Conservation (phyloP, 2,888 invertebrate genomes). For the Tetanocera ferruginea region DNA sequence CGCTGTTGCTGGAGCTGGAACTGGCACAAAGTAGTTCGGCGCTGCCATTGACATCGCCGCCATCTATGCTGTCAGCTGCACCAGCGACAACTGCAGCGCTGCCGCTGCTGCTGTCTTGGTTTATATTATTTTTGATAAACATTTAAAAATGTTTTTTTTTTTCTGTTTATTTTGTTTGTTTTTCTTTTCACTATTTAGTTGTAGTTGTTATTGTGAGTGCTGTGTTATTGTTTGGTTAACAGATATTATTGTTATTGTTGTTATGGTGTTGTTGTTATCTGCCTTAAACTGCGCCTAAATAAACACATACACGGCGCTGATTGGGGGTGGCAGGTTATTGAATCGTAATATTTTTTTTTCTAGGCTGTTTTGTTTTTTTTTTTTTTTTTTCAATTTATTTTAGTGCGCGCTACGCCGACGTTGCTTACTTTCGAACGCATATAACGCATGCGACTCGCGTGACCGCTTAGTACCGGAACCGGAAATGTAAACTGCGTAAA, state of each 20-base stretch:
- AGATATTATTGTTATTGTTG: neutral
- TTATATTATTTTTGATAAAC: slow-evolving; percentile 59
- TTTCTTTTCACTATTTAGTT: neutral
- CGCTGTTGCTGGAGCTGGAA: slow-evolving; percentile 53
- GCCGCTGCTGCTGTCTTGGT: slow-evolving; percentile 52
- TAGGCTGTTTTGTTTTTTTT: too few species aligned
- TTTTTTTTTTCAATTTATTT: too few species aligned
- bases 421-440: too few species aligned
- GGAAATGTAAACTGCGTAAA: too few species aligned
- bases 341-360: too few species aligned
- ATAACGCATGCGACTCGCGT: too few species aligned
- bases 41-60: slow-evolving; percentile 48
- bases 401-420: too few species aligned
- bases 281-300: neutral
- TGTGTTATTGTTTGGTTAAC: neutral
- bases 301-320: neutral
- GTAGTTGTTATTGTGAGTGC: neutral
- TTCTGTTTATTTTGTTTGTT: neutral
- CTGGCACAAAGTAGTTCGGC: slow-evolving; percentile 48
- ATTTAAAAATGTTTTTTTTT: slow-evolving; percentile 47
- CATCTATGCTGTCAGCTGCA: slow-evolving; percentile 54
- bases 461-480: too few species aligned
- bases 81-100: slow-evolving; percentile 50
- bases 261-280: neutral
- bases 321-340: too few species aligned